Percentiles rank a stretch among this genome's conserved stretches.
Evolutionary conservation across 2,797 vertebrate genomes (phyloP).

Genomic region (Loris lydekkerianus): DNA sequence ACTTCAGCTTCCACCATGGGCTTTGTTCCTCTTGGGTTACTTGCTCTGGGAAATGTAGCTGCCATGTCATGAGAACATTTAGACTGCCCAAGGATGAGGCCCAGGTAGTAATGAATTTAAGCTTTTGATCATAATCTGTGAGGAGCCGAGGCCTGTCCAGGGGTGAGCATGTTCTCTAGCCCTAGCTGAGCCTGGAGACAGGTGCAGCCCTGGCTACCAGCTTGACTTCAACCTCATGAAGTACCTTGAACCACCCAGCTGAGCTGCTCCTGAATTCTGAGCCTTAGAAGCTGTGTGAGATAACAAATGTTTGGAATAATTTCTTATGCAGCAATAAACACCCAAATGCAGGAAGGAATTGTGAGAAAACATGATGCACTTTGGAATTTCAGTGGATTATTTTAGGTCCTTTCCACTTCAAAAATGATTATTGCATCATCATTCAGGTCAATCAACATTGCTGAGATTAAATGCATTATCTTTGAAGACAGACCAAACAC

Average conservation of each 20-base stretch:
- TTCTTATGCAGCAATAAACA: neutral
- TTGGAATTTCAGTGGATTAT: neutral
- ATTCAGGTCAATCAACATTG: neutral
- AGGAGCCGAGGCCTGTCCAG: neutral
- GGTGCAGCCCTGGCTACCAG: neutral
- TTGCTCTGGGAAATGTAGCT: neutral
- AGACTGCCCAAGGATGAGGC: neutral
- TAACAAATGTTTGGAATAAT: neutral
- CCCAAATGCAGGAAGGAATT: neutral
- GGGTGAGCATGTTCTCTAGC: neutral
- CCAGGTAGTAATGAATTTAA: neutral
- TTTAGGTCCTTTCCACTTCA: neutral
- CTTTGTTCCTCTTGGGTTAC: neutral
- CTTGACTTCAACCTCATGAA: neutral
- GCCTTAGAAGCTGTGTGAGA: neutral
- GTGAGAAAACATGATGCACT: neutral
- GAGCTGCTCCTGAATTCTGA: neutral
- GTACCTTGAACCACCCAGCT: neutral
- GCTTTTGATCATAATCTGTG: neutral
- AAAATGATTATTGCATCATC: neutral
- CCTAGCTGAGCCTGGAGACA: neutral
- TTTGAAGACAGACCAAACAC: neutral
- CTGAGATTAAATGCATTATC: slow-evolving; percentile 23
- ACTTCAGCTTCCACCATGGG: neutral
- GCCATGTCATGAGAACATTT: neutral